A percentile compares a stretch with the other conserved stretches of the same genome.
Conservation (phyloP, 2,888 invertebrate genomes). For the Yponomeuta cagnagella region DNA sequence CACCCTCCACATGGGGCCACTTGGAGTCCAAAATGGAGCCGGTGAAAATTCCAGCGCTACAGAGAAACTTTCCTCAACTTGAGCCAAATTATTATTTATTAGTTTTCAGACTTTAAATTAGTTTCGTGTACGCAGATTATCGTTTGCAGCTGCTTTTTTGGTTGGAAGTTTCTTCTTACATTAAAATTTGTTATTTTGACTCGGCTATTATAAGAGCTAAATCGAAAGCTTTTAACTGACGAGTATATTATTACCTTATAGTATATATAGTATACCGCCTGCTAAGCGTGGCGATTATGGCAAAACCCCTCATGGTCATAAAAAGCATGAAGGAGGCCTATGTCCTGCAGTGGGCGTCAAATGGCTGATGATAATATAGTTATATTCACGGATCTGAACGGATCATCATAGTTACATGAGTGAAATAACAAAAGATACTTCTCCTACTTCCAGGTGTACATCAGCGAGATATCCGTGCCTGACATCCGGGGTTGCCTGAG, state of each 20-base stretch:
- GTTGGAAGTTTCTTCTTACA: not conserved
- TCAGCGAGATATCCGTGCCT: constrained; percentile 92
- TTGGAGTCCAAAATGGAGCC: not conserved
- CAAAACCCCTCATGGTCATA: too few species aligned
- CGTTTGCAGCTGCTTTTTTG: not conserved
- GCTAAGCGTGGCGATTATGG: too few species aligned
- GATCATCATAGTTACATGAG: not conserved
- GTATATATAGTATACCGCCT: too few species aligned
- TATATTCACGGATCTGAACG: too few species aligned
- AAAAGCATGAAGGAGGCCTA: too few species aligned
- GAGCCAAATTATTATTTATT: constrained; percentile 13
- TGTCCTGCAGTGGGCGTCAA: too few species aligned
- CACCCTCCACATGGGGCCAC: not conserved
- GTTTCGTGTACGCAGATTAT: not conserved
- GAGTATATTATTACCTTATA: too few species aligned
- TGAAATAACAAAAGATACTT: constrained; percentile 7
- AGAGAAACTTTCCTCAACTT: not conserved
- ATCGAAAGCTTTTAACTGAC: too few species aligned
- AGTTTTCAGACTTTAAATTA: constrained; percentile 14
- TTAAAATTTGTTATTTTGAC: not conserved
- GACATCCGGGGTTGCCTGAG: constrained; percentile 91
- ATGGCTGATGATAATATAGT: too few species aligned
- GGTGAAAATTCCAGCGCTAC: not conserved
- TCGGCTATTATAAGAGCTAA: too few species aligned
- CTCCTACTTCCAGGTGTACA: constrained; percentile 81